Conservation (phyloP, 2,888 invertebrate species). For the Sinodicranocentrus sp. region DNA sequence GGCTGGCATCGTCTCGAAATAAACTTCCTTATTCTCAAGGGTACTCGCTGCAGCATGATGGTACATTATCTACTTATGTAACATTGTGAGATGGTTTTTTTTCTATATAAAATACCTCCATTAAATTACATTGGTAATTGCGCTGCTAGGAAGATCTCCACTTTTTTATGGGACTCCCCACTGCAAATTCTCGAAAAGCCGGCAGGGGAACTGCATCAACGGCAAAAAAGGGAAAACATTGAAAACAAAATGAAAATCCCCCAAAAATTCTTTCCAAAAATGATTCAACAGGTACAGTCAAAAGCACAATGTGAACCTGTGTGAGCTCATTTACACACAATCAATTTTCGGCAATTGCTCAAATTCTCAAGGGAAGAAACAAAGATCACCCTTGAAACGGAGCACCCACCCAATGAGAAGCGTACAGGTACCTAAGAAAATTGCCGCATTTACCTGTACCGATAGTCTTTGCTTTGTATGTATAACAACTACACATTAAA, state of each 20-base stretch:
- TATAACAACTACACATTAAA: too few species aligned
- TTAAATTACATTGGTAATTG: constrained; percentile 51
- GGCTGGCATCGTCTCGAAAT: neutral
- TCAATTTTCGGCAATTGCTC: constrained; percentile 18
- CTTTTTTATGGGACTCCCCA: constrained; percentile 51
- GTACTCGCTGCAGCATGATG: too few species aligned
- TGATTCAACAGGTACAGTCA: constrained; percentile 42
- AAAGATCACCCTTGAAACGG: constrained; percentile 1
- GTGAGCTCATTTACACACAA: constrained; percentile 23
- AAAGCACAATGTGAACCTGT: neutral
- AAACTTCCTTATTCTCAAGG: constrained; percentile 10
- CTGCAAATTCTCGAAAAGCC: constrained; percentile 48
- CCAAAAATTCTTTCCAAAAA: neutral
- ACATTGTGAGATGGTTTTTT: constrained; percentile 2
- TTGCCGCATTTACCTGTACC: too few species aligned
- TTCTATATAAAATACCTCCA: constrained; percentile 42
- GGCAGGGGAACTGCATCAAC: constrained; percentile 36
- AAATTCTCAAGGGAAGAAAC: neutral
- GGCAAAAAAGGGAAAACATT: constrained; percentile 13
- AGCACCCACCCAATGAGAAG: neutral
- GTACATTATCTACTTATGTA: too few species aligned
- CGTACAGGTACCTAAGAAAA: too few species aligned
- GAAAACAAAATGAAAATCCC: neutral
- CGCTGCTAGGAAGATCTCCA: constrained; percentile 25
- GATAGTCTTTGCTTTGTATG: too few species aligned